phyloP scores from a whole-genome alignment of 2,888 invertebrate species.

The Trichopria drosophilae region DNA sequence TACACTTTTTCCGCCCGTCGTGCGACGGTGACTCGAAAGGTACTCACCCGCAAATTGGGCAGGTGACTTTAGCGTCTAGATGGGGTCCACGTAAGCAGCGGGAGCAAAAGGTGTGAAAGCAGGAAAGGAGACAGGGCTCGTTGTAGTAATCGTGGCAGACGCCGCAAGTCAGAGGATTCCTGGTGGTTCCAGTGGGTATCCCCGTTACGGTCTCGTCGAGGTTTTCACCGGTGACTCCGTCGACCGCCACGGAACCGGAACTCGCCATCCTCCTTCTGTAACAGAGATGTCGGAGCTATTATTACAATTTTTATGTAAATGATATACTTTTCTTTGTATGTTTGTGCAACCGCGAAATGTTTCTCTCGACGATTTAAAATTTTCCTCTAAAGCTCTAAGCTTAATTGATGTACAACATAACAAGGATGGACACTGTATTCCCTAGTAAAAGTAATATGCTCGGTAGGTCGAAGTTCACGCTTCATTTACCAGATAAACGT shows the following conservation, averaged over 20 bases:
- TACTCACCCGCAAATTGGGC: conserved; percentile 70
- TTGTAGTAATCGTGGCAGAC: conserved; percentile 71
- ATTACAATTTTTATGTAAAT: too few relatives aligned
- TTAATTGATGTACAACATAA: too few relatives aligned
- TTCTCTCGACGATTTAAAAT: too few relatives aligned
- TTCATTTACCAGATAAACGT: too few relatives aligned
- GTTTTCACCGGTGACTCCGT: conserved; percentile 46
- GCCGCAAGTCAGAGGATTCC: conserved; percentile 69
- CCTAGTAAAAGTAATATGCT: too few relatives aligned
- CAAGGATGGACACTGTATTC: too few relatives aligned
- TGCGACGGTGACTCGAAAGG: neutral
- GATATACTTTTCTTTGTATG: too few relatives aligned
- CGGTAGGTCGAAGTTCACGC: too few relatives aligned
- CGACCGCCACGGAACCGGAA: conserved; percentile 44
- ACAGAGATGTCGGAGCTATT: too few relatives aligned
- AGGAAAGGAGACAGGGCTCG: conserved; percentile 70
- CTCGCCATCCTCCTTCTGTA: conserved; percentile 50
- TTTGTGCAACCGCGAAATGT: too few relatives aligned
- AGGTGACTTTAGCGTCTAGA: conserved; percentile 66
- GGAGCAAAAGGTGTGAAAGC: conserved; percentile 73
- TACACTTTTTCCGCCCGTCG: too few relatives aligned
- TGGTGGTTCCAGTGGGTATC: conserved; percentile 41
- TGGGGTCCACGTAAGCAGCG: conserved; percentile 67
- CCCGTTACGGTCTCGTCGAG: conserved; percentile 36
- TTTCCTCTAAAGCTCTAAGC: too few relatives aligned